A percentile compares a stretch with the other conserved stretches of the same genome.
Conservation (phyloP, 1,140 invertebrate genomes). For the Drosophila auraria region DNA sequence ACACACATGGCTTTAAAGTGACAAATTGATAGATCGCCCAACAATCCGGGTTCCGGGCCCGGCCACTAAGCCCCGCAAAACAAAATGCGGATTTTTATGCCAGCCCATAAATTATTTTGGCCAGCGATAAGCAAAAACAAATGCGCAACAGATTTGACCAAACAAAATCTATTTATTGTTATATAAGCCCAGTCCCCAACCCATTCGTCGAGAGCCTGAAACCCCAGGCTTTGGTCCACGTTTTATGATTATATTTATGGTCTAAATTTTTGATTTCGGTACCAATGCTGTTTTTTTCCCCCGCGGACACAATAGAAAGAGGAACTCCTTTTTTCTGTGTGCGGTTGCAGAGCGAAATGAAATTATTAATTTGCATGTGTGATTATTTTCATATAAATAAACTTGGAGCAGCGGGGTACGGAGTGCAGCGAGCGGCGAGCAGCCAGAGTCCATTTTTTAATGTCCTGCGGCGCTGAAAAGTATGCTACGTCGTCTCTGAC, state of each 20-base stretch:
- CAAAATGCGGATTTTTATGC: slow-evolving; percentile 60
- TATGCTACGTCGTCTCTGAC: slow-evolving; percentile 60
- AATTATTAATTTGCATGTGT: slow-evolving; percentile 83
- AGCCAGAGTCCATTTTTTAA: slow-evolving; percentile 57
- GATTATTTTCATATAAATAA: slow-evolving; percentile 80
- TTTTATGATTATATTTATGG: slow-evolving; percentile 71
- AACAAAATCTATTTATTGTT: slow-evolving; percentile 69
- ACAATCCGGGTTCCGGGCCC: slow-evolving; percentile 17
- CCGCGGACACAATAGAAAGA: slow-evolving; percentile 25
- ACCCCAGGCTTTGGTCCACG: slow-evolving; percentile 32
- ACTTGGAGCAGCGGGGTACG: slow-evolving; percentile 3
- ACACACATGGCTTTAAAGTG: slow-evolving; percentile 58
- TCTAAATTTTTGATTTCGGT: slow-evolving; percentile 69
- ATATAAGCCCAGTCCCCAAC: slow-evolving; percentile 32
- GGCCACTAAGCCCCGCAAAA: slow-evolving; percentile 54
- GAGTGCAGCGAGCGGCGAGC: neutral
- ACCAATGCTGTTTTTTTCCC: slow-evolving; percentile 14
- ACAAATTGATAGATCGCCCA: slow-evolving; percentile 76
- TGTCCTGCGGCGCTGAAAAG: slow-evolving; percentile 70
- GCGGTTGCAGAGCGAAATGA: slow-evolving; percentile 54
- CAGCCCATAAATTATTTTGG: slow-evolving; percentile 71
- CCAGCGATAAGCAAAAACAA: slow-evolving; percentile 65
- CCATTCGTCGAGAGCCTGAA: slow-evolving; percentile 7
- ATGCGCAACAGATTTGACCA: slow-evolving; percentile 74
- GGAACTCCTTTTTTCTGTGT: neutral